phyloP scores from a whole-genome alignment of 1,140 invertebrate species.

The Ostrea edulis region DNA sequence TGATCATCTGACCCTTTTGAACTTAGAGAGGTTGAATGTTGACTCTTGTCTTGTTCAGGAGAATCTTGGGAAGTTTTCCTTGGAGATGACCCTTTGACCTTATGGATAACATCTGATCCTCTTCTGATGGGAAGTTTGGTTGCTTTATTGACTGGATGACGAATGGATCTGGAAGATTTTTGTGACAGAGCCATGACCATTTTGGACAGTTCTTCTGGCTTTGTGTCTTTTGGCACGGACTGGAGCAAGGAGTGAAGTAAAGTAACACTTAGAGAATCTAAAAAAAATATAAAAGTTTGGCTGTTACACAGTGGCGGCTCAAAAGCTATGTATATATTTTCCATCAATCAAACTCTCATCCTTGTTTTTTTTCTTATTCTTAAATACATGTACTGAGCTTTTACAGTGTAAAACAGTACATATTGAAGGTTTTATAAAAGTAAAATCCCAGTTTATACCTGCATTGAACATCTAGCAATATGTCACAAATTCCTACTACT shows the following conservation, averaged over 20 bases:
- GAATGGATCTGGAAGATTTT: conserved; percentile 5
- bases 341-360: neutral
- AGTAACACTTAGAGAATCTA: conserved; percentile 20
- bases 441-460: no score
- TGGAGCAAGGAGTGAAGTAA: neutral
- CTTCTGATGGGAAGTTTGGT: conserved; percentile 53
- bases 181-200: conserved; percentile 54
- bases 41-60: neutral
- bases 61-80: conserved; percentile 1
- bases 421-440: no score
- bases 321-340: neutral
- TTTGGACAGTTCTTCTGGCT: conserved; percentile 10
- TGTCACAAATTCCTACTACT: no score
- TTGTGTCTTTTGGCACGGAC: conserved; percentile 2
- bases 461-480: no score
- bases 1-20: conserved; percentile 3
- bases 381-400: no score
- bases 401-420: no score
- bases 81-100: conserved; percentile 22
- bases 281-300: neutral
- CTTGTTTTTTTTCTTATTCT: no score
- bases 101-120: conserved; percentile 36
- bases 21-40: neutral
- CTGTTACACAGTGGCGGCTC: neutral
- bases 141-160: neutral